Conservation (phyloP, 2,888 invertebrate species). For the Drosophila cracens region DNA sequence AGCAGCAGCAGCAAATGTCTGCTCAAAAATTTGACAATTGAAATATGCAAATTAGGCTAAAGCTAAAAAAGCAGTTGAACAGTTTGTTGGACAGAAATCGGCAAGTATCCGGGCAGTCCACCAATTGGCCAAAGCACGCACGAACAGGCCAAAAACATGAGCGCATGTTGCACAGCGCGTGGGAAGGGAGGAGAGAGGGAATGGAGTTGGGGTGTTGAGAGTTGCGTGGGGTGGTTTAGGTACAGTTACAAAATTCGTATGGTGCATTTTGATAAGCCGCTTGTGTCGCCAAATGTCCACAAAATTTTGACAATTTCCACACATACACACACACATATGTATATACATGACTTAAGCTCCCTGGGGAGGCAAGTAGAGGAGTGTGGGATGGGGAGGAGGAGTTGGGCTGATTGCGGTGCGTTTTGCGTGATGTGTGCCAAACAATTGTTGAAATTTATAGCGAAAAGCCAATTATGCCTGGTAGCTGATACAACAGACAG, state of each 20-base stretch:
- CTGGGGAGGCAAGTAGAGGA: neutral
- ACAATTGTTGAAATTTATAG: slow-evolving; percentile 70
- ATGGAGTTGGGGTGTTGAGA: neutral
- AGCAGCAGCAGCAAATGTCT: neutral
- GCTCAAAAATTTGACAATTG: slow-evolving; percentile 43
- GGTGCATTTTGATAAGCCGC: slow-evolving; percentile 68
- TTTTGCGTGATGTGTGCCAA: slow-evolving; percentile 48
- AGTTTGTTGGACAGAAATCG: slow-evolving; percentile 30
- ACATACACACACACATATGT: slow-evolving; percentile 5
- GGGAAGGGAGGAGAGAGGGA: neutral
- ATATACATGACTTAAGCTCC: slow-evolving; percentile 26
- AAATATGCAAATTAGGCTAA: slow-evolving; percentile 65
- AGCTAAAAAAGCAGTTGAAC: slow-evolving; percentile 29
- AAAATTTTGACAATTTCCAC: slow-evolving; percentile 61
- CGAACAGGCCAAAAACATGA: slow-evolving; percentile 39
- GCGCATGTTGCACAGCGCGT: neutral
- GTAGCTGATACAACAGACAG: slow-evolving; percentile 30
- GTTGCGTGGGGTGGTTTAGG: neutral
- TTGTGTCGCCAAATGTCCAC: slow-evolving; percentile 51
- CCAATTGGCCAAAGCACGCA: slow-evolving; percentile 63
- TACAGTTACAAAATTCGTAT: slow-evolving; percentile 54
- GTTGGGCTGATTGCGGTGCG: neutral
- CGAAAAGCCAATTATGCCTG: slow-evolving; percentile 67
- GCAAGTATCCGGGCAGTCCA: slow-evolving; percentile 3
- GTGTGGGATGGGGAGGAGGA: neutral